Evolutionary conservation across 2,113 vertebrate genomes (phyloP), one percentile per base, ranked within the genome.

Genomic region (Channa maculata): DNA sequence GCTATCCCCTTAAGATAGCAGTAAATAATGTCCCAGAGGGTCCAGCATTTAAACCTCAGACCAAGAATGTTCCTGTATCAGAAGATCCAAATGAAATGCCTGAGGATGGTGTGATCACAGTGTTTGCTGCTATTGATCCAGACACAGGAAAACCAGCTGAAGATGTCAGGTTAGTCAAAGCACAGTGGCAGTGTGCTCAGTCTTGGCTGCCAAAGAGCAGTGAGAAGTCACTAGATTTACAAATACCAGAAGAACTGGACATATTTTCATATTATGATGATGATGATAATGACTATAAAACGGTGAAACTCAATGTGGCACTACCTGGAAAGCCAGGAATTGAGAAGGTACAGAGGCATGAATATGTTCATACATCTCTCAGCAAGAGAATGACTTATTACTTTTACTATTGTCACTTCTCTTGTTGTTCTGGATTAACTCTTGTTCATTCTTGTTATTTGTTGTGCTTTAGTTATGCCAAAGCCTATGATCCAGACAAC

Each of bases 401-500:
- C 24, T 24, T 24, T 24, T 24, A 24, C 24, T 14, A 24, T 10
- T 49, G 13, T 39, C 15, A n/a, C 33, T 44, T 53, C 60, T 45
- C 6, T 52, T 65, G 1, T 59, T 58, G 6, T 9, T 7, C 4
- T 3, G 24, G 24, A 24, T 24, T 24, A 24, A 24, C 24, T 24
- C 4, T 38, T 49, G 11, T 53, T 37, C 1, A 41, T 7, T 41
- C 6, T 5, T 0, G 5, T 58, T 54, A n/a, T 49, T 41, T 57
- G 6, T 65, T 61, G 7, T 66, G 1, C 14, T 63, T 1, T 37
- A 99, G 97, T 67, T 99, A 98, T 75, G 90, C 89, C 13, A 96
- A 97, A 90, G 95, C 94, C 80, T 92, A 87, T 73, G 96, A 97
- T 83, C 94, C 95, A 80, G 95, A 88, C 67, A 96, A 92, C 85